Conservation (phyloP, 2,888 invertebrate genomes). For the Heliconius ethilla region DNA sequence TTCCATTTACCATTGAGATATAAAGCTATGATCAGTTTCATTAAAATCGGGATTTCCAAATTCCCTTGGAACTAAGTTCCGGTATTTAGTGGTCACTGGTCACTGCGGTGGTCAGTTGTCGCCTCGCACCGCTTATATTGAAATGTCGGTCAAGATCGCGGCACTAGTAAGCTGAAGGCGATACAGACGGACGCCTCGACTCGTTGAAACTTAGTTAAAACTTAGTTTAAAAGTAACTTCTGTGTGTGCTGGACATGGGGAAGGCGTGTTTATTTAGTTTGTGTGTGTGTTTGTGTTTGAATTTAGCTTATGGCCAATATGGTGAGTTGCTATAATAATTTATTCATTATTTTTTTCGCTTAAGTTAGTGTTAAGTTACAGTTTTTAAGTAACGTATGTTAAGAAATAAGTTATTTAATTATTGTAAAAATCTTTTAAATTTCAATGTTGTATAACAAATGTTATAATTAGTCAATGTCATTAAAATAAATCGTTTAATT, state of each 20-base stretch:
- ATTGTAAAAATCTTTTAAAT: neutral
- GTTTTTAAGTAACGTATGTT: neutral
- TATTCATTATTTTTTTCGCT: neutral
- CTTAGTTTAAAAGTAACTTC: conserved; percentile 14
- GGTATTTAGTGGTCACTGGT: conserved; percentile 25
- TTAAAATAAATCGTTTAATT: neutral
- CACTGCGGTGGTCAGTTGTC: conserved; percentile 8
- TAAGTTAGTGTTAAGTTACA: neutral
- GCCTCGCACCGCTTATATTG: conserved; percentile 46
- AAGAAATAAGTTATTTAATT: neutral
- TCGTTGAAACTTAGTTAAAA: conserved; percentile 26
- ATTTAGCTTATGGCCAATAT: conserved; percentile 60
- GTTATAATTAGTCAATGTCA: neutral
- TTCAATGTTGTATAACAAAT: neutral
- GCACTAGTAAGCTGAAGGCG: conserved; percentile 32
- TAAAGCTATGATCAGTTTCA: neutral
- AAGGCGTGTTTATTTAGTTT: conserved; percentile 49
- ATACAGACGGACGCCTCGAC: conserved; percentile 25
- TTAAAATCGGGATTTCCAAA: conserved; percentile 18
- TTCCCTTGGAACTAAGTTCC: conserved; percentile 41
- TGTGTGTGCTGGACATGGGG: conserved; percentile 38
- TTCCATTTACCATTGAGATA: too few species aligned
- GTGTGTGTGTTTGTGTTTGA: conserved; percentile 60
- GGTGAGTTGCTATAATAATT: conserved; percentile 55
- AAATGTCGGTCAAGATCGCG: conserved; percentile 47